Conservation (phyloP, 2,888 invertebrate genomes). For the Busseola fusca region DNA sequence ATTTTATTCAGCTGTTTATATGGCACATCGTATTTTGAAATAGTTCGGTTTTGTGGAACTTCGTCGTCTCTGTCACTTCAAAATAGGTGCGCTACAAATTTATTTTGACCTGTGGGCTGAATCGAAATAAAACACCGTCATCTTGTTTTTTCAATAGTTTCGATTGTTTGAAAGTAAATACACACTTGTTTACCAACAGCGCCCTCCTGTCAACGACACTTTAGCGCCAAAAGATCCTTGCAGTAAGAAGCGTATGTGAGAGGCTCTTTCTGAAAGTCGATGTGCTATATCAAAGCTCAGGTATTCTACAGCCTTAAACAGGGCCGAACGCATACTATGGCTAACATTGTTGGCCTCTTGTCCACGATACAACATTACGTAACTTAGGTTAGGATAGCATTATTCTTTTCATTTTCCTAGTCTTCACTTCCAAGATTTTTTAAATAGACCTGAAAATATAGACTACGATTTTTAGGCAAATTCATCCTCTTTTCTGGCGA, state of each 20-base stretch:
- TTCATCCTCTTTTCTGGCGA: not conserved
- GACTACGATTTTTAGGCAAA: not conserved
- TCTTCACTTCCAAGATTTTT: not conserved
- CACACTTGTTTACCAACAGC: not conserved
- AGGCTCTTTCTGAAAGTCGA: not conserved
- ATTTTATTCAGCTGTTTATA: not conserved
- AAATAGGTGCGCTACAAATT: not conserved
- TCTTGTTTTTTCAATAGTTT: not conserved
- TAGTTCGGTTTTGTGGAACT: not conserved
- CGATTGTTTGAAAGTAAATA: not conserved
- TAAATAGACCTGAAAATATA: not conserved
- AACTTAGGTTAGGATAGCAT: not conserved
- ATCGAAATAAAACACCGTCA: not conserved
- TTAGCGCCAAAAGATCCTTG: not conserved
- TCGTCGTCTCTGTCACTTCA: too few species aligned
- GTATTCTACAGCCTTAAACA: slow-evolving; percentile 4
- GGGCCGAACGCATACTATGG: slow-evolving; percentile 38
- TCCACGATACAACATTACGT: too few species aligned
- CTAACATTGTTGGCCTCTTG: not conserved
- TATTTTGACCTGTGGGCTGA: not conserved
- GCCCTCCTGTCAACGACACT: not conserved
- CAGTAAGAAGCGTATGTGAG: not conserved
- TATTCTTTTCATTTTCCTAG: not conserved
- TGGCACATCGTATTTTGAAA: not conserved
- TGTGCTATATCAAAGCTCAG: not conserved